A percentile compares a stretch with the other conserved stretches of the same genome.
Evolutionary conservation across 2,797 vertebrate genomes (phyloP).

Genomic region (Aulostomus chinensis): DNA sequence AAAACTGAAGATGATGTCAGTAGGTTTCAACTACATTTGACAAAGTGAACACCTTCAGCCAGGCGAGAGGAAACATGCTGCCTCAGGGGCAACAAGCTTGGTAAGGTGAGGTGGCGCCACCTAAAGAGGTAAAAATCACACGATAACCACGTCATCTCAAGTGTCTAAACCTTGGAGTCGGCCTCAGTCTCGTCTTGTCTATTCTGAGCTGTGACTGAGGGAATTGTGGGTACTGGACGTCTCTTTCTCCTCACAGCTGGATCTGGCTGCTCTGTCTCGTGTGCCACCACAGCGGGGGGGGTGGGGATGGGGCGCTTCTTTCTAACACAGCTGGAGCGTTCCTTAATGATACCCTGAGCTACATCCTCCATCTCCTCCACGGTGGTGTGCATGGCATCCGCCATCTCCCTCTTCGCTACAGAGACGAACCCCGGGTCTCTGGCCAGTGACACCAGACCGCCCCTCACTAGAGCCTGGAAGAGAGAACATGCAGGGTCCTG

Average conservation of each 20-base stretch:
- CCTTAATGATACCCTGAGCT: constrained; percentile 75
- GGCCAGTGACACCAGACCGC: constrained; percentile 80
- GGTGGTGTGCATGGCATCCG: constrained; percentile 80
- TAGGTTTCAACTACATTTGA: constrained; percentile 42
- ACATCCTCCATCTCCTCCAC: constrained; percentile 78
- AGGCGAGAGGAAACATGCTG: constrained; percentile 19
- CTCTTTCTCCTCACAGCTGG: constrained; percentile 70
- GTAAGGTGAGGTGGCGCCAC: constrained; percentile 51
- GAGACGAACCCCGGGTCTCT: constrained; percentile 76
- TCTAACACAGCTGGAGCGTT: constrained; percentile 53
- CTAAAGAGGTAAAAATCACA: constrained; percentile 26
- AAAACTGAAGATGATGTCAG: constrained; percentile 41
- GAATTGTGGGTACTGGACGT: constrained; percentile 58
- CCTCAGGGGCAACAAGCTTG: constrained; percentile 36
- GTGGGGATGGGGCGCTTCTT: constrained; percentile 70
- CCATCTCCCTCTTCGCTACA: constrained; percentile 80
- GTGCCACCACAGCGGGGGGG: constrained; percentile 27
- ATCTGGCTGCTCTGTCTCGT: constrained; percentile 44
- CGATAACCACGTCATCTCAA: constrained; percentile 17
- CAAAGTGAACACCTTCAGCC: constrained; percentile 23
- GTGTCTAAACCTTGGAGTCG: constrained; percentile 58
- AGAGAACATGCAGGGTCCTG: neutral
- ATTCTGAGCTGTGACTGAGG: constrained; percentile 7
- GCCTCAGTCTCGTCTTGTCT: constrained; percentile 20
- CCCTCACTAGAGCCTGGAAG: constrained; percentile 80